phyloP scores from a whole-genome alignment of 2,888 invertebrate genomes.

The Strigamia crassipes region DNA sequence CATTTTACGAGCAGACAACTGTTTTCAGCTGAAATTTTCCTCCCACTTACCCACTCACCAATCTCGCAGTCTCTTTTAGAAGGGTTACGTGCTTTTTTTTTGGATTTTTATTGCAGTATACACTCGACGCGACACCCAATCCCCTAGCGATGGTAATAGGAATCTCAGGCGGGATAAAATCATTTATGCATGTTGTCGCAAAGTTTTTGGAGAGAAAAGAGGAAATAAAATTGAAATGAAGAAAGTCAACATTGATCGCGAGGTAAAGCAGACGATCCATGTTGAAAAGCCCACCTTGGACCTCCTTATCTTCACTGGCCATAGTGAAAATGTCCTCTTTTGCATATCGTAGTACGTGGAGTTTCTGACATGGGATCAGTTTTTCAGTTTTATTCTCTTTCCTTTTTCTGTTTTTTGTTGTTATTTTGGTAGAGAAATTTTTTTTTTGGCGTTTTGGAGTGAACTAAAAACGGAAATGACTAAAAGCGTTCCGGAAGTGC shows the following conservation, averaged over 20 bases:
- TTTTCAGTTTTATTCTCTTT: too few species aligned
- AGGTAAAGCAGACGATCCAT: not conserved
- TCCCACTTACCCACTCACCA: not conserved
- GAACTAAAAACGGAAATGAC: too few species aligned
- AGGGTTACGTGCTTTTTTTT: not conserved
- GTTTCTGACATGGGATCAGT: not conserved
- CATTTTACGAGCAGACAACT: constrained; percentile 10
- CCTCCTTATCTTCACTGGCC: not conserved
- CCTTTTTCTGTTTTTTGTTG: too few species aligned
- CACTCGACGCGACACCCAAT: not conserved
- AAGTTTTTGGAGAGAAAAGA: not conserved
- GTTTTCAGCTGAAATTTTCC: not conserved
- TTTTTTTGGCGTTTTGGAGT: too few species aligned
- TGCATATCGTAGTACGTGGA: not conserved
- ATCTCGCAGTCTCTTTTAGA: not conserved
- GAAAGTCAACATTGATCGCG: not conserved
- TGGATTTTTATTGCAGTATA: not conserved
- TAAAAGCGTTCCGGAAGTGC: too few species aligned
- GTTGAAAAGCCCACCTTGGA: not conserved
- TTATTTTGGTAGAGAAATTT: too few species aligned
- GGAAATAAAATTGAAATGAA: not conserved
- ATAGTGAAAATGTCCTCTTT: not conserved
- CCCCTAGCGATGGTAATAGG: not conserved
- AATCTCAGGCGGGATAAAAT: not conserved
- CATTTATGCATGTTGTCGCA: constrained; percentile 10